A percentile compares a stretch with the other conserved stretches of the same genome.
Conservation (phyloP, 2,888 invertebrate species). For the Gymnocheta viridis region DNA sequence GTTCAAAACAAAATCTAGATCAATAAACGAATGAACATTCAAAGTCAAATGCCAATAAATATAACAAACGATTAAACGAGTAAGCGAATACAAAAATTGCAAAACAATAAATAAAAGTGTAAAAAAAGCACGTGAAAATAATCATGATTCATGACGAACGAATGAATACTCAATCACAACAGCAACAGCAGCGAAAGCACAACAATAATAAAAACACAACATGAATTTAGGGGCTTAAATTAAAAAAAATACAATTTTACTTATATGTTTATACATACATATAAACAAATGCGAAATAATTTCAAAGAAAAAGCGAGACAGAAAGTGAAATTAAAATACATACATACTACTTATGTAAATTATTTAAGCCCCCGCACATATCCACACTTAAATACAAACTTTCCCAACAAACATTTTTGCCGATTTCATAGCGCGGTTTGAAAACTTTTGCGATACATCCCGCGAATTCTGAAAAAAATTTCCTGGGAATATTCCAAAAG, state of each 20-base stretch:
- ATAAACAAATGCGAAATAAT: neutral
- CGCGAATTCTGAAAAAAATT: no score
- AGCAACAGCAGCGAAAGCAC: neutral
- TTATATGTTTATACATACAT: neutral
- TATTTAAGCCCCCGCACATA: neutral
- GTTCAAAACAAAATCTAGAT: constrained; percentile 7
- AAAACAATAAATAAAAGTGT: constrained; percentile 46
- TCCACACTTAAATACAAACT: neutral
- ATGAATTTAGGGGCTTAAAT: constrained; percentile 10
- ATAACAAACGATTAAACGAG: constrained; percentile 6
- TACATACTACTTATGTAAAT: no score
- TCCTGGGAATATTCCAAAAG: no score
- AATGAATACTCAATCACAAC: constrained; percentile 32
- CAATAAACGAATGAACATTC: constrained; percentile 39
- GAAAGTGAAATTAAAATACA: neutral
- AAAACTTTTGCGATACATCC: no score
- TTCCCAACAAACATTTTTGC: neutral
- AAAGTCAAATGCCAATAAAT: constrained; percentile 49
- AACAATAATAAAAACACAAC: neutral
- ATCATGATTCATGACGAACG: constrained; percentile 46
- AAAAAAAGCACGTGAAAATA: constrained; percentile 54
- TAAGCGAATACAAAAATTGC: neutral
- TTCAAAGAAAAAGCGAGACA: neutral
- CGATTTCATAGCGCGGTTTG: no score
- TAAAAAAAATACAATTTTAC: constrained; percentile 1